Conservation (phyloP, 2,113 vertebrate species). For the Taxidea taxus region DNA sequence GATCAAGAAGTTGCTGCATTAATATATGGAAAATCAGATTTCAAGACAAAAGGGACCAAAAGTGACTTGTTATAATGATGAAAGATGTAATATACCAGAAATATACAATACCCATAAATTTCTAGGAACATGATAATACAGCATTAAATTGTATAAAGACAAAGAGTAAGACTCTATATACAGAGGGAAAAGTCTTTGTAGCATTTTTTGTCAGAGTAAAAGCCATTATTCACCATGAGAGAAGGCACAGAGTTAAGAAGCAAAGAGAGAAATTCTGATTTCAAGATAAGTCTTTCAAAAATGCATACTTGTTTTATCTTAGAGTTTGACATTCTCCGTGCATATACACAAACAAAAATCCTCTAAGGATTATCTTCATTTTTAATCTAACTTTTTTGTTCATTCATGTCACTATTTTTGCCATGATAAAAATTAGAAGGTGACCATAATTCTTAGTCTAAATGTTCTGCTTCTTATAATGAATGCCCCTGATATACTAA, state of each 20-base stretch:
- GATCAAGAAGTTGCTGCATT: neutral
- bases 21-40: neutral
- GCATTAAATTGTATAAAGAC: neutral
- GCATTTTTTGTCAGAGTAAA: neutral
- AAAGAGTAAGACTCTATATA: neutral
- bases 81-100: neutral
- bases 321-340: neutral
- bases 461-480: neutral
- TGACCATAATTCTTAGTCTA: neutral
- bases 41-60: neutral
- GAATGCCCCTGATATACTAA: neutral
- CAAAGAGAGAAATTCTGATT: neutral
- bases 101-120: neutral
- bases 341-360: neutral
- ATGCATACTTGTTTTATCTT: neutral
- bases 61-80: neutral
- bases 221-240: neutral
- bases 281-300: neutral
- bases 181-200: neutral
- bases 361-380: neutral
- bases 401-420: neutral
- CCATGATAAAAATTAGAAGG: neutral
- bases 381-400: neutral
- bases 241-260: neutral
- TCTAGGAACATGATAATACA: neutral